Percentiles rank a stretch among this genome's conserved stretches.
These are phyloP conservation scores for Drosophila jambulina DNA, from an alignment of 1,140 invertebrate genomes.

Conservation along the genomic window DNA sequence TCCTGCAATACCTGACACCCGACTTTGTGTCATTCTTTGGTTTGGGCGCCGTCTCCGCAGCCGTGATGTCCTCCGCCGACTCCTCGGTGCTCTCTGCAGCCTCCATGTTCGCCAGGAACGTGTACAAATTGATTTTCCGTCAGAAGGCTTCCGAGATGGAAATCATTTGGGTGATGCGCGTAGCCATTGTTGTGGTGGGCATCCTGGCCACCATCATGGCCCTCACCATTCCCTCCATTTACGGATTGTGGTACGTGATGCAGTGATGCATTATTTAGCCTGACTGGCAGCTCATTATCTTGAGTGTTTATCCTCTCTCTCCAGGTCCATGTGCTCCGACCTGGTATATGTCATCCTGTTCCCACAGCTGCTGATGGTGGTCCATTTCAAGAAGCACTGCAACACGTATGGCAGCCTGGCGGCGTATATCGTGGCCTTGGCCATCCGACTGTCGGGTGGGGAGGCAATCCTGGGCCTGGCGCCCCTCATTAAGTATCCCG, in stretches of 20 bases:
- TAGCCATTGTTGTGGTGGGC: slow-evolving; percentile 96
- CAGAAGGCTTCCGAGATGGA: slow-evolving; percentile 97
- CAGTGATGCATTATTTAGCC: slow-evolving; percentile 23
- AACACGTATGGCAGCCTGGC: slow-evolving; percentile 98
- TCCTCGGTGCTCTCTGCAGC: slow-evolving; percentile 98
- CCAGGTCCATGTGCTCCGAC: slow-evolving; percentile 97
- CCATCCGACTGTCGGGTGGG: slow-evolving; percentile 95
- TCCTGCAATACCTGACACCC: slow-evolving; percentile 97
- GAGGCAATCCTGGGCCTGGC: slow-evolving; percentile 94
- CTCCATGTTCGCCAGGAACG: slow-evolving; percentile 99
- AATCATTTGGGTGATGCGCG: slow-evolving; percentile 99
- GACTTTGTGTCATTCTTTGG: slow-evolving; percentile 98
- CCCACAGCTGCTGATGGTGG: slow-evolving; percentile 97
- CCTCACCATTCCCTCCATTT: slow-evolving; percentile 98
- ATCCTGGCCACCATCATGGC: slow-evolving; percentile 97
- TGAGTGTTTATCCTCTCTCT: slow-evolving; percentile 26
- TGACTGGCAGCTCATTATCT: slow-evolving; percentile 54
- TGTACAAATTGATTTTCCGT: slow-evolving; percentile 98
- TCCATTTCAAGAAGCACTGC: slow-evolving; percentile 96
- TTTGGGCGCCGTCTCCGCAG: slow-evolving; percentile 98
- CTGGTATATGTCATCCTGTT: slow-evolving; percentile 99
- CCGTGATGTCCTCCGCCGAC: slow-evolving; percentile 99
- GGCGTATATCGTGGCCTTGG: slow-evolving; percentile 95
- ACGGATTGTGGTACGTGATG: slow-evolving; percentile 94
- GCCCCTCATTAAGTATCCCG: slow-evolving; percentile 94